Percentiles rank a stretch among this genome's conserved stretches.
These are phyloP conservation scores for Kradibia gibbosae DNA, from an alignment of 1,140 invertebrate species.

Conservation along the genomic window DNA sequence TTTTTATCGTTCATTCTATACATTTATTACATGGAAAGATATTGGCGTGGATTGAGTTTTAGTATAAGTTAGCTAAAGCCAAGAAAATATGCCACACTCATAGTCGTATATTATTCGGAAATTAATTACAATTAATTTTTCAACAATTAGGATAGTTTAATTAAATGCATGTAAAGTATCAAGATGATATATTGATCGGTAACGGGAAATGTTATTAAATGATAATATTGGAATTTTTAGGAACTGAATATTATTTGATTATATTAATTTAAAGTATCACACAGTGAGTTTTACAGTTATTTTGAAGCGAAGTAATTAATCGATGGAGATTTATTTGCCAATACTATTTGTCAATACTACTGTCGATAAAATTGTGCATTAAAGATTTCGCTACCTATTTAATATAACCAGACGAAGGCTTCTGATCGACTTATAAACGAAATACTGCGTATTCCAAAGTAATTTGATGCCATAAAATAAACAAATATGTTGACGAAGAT, in stretches of 20 bases:
- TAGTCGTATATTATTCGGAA: not conserved
- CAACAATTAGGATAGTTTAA: not conserved
- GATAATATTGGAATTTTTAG: not conserved
- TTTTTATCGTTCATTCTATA: not conserved
- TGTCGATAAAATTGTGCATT: not conserved
- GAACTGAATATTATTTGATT: not conserved
- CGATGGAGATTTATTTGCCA: not conserved
- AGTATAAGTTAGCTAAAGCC: not conserved
- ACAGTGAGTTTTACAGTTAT: not conserved
- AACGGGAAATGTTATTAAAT: not conserved
- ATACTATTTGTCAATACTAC: too few species aligned
- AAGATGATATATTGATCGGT: not conserved
- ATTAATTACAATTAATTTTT: not conserved
- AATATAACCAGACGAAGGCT: not conserved
- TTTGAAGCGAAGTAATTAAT: not conserved
- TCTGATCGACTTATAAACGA: slow-evolving; percentile 30
- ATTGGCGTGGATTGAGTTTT: not conserved
- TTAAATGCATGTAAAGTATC: not conserved
- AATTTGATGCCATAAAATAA: slow-evolving; percentile 1
- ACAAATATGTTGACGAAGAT: not conserved
- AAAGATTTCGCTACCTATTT: not conserved
- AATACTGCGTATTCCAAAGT: not conserved
- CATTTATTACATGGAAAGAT: not conserved
- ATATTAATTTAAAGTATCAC: not conserved
- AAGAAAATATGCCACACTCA: not conserved